Evolutionary conservation across 2,797 vertebrate genomes (phyloP).

Genomic region (Darevskia nairensis): DNA sequence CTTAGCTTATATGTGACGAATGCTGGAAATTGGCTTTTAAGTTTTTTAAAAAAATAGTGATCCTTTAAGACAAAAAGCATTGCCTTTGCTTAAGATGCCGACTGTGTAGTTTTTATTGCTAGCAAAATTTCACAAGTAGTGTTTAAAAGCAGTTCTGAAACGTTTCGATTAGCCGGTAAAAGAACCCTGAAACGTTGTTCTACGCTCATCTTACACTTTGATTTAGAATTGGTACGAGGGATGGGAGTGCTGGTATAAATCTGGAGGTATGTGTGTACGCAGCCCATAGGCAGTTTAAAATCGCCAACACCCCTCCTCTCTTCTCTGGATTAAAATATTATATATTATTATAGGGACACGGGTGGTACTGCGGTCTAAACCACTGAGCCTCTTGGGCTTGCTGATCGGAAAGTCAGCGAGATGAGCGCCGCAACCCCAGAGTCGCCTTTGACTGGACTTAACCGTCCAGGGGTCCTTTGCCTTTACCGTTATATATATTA

Average conservation of each 20-base stretch:
- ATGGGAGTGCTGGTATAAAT: too few species aligned
- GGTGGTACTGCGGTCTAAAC: too few species aligned
- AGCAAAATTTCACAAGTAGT: background rate
- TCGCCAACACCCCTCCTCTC: background rate
- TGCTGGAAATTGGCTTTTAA: background rate
- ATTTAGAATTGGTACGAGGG: background rate
- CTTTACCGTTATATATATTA: background rate
- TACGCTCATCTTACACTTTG: background rate
- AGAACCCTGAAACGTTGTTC: constrained; percentile 8
- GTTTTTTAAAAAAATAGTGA: too few species aligned
- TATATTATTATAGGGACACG: too few species aligned
- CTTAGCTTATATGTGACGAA: background rate
- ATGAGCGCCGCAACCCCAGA: too few species aligned
- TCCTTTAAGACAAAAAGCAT: background rate
- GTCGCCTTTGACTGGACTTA: too few species aligned
- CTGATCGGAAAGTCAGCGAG: too few species aligned
- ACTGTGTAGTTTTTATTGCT: background rate
- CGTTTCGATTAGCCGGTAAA: constrained; percentile 27
- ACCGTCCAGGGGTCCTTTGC: too few species aligned
- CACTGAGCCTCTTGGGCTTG: too few species aligned
- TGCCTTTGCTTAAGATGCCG: background rate
- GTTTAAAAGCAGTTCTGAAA: constrained; percentile 22
- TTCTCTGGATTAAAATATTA: background rate
- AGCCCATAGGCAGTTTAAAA: background rate
- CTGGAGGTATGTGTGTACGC: background rate